phyloP scores from a whole-genome alignment of 2,113 vertebrate genomes.

The Chaenogobius annularis region DNA sequence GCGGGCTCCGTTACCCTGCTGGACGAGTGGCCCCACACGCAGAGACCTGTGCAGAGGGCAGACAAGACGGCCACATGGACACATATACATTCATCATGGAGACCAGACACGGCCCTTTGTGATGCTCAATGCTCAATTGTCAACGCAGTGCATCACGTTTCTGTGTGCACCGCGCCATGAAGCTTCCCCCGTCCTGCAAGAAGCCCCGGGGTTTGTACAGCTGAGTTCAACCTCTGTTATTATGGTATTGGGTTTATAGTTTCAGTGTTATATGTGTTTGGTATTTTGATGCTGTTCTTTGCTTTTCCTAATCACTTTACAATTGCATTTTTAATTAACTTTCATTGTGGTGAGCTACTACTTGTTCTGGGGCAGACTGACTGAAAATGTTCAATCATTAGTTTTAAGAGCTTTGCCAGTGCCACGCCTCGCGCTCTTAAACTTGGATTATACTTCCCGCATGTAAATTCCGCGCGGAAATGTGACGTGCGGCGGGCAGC shows the following conservation, averaged over 20 bases:
- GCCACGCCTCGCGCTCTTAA: too few species aligned
- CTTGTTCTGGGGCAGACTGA: too few species aligned
- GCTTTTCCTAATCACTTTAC: neutral
- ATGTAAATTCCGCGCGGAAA: too few species aligned
- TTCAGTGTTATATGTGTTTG: neutral
- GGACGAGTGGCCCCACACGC: slow-evolving; percentile 47
- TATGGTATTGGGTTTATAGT: neutral
- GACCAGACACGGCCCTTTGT: slow-evolving; percentile 34
- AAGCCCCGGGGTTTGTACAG: slow-evolving; percentile 39
- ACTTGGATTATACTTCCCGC: too few species aligned
- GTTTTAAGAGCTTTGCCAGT: too few species aligned
- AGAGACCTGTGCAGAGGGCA: slow-evolving; percentile 32
- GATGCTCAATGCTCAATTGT: slow-evolving; percentile 25
- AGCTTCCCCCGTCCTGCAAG: slow-evolving; percentile 25
- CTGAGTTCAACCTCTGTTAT: slow-evolving; percentile 29
- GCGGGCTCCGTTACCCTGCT: slow-evolving; percentile 10
- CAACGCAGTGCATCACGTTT: slow-evolving; percentile 43
- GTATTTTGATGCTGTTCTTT: neutral
- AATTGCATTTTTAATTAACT: neutral
- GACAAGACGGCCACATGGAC: slow-evolving; percentile 10
- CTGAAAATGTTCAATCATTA: too few species aligned
- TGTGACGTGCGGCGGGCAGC: too few species aligned
- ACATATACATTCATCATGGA: slow-evolving; percentile 37
- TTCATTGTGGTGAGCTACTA: neutral
- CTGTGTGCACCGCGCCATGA: slow-evolving; percentile 27